These are phyloP conservation scores for Tetramorium bicarinatum DNA, from an alignment of 2,888 invertebrate genomes.

Conservation along the genomic window DNA sequence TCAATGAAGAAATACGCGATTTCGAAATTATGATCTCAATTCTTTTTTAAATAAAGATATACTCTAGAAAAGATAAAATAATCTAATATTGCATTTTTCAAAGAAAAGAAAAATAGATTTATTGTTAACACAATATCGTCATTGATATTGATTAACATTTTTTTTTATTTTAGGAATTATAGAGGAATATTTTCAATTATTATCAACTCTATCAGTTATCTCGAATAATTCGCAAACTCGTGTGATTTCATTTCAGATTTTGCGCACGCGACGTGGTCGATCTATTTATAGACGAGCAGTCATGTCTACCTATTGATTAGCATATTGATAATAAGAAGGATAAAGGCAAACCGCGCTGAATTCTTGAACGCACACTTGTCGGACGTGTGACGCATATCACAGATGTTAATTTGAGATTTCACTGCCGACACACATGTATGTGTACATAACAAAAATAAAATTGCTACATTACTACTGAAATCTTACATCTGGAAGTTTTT, in stretches of 20 bases:
- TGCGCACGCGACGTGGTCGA: conserved; percentile 16
- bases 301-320: conserved; percentile 58
- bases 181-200: neutral
- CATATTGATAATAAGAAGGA: conserved; percentile 49
- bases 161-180: neutral
- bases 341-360: conserved; percentile 32
- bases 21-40: neutral
- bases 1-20: neutral
- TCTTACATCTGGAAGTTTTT: neutral
- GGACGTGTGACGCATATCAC: conserved; percentile 21
- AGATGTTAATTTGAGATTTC: conserved; percentile 3
- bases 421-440: neutral
- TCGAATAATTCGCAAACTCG: neutral
- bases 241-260: conserved; percentile 54
- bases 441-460: neutral
- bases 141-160: neutral
- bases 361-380: conserved; percentile 31
- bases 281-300: conserved; percentile 66
- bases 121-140: neutral
- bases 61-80: conserved; percentile 2
- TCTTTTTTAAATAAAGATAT: neutral
- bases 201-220: conserved; percentile 1
- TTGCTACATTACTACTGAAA: neutral
- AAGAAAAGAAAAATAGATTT: neutral
- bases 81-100: neutral